Base-by-base conservation (phyloP, 2,888 invertebrate species). In the Heliothis peltigera region DNA sequence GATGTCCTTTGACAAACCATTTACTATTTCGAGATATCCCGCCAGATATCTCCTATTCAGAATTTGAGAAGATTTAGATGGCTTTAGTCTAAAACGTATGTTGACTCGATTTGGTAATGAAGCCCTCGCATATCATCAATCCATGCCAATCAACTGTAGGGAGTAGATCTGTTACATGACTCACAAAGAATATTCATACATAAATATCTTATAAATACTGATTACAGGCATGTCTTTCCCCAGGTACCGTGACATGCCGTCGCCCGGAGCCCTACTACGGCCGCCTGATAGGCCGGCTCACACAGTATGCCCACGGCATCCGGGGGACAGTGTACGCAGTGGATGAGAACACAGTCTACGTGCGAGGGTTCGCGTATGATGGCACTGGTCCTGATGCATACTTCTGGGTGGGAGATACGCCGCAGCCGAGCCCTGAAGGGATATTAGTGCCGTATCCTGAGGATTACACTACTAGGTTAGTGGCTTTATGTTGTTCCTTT, bases 351-450 rank as follows among this genome's bases (percentile, higher is more conserved):
- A 98, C 98, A 18, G 96, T 98, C 69, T 98, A 97, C 93, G 97
- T 98, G 0, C 80, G 97, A 84, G 97, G 97, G 46, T 98, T 98
- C 91, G 97, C 96, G 48, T 98, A 98, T 88, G 98, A 98, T 85
- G 98, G 98, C 46, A 97, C 97, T 7, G 98, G 97, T 8, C 98
- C 98, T 68, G 98, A 97, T 87, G 98, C 98, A 0, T 98, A 97
- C 93, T 98, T 98, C 95, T 98, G 98, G 98, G 97, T 98, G 65
- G 98, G 98, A 15, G 97, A 97, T 84, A 96, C 97, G 4, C 95
- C 96, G 1, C 96, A 97, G 73, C 98, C 98, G 2, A 97, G 97
- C 77, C 98, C 98, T 19, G 97, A 97, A 56, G 98, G 98, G 65
- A 97, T 96, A 69, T 96, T 98, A 68, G 97, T 98, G 85, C 98